Evolutionary conservation across 2,888 invertebrate species (phyloP).

Genomic region (Patella pellucida): DNA sequence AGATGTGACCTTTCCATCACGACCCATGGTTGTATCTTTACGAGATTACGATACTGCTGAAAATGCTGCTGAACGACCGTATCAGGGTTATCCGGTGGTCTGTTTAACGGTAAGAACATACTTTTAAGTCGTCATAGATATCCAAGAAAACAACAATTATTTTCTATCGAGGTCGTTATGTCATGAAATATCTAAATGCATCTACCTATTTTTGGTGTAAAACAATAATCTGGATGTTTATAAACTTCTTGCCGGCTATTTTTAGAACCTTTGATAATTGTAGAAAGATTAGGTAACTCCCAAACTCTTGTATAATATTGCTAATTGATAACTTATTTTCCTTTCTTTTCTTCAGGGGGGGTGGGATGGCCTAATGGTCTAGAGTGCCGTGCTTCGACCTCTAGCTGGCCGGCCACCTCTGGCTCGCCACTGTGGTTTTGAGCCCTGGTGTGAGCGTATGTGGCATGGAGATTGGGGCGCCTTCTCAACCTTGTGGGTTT

Average conservation of each 20-base stretch:
- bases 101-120: slow-evolving; percentile 68
- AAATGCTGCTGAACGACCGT: slow-evolving; percentile 45
- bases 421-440: too few relatives aligned
- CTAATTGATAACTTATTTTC: not conserved
- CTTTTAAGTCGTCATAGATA: not conserved
- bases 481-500: too few relatives aligned
- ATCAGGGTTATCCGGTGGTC: slow-evolving; percentile 70
- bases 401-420: too few relatives aligned
- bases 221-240: not conserved
- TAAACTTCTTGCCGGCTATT: too few relatives aligned
- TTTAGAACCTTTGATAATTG: too few relatives aligned
- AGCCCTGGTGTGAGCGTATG: too few relatives aligned
- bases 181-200: not conserved
- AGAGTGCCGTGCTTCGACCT: too few relatives aligned
- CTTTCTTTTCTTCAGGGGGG: too few relatives aligned
- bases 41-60: slow-evolving; percentile 60
- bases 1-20: slow-evolving; percentile 69
- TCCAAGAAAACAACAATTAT: not conserved
- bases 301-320: not conserved
- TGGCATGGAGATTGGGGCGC: too few relatives aligned
- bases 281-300: not conserved
- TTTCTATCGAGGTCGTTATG: not conserved
- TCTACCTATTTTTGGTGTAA: not conserved
- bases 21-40: slow-evolving; percentile 67
- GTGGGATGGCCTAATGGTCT: too few relatives aligned